These are phyloP conservation scores for Panthera tigris DNA, from an alignment of 2,113 vertebrate species.

Conservation along the genomic window DNA sequence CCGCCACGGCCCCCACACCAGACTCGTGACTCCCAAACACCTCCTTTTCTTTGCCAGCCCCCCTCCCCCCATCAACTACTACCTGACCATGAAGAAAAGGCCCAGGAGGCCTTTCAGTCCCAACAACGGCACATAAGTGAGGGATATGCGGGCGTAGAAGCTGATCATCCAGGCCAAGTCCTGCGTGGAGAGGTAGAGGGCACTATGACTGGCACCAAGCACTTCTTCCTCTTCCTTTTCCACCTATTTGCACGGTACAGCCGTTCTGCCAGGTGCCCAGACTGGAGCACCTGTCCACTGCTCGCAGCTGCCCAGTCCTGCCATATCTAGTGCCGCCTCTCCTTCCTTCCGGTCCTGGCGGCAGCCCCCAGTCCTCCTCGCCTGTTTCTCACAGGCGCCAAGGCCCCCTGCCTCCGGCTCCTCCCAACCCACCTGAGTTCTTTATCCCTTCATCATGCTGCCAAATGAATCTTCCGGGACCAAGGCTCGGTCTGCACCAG, in stretches of 20 bases:
- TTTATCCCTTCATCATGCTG: not conserved
- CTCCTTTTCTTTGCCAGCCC: not conserved
- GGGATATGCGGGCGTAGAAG: conserved; percentile 85
- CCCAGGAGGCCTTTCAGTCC: conserved; percentile 83
- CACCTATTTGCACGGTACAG: accelerated
- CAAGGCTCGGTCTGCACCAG: not conserved
- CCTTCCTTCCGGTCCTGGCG: not conserved
- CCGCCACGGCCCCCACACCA: not conserved
- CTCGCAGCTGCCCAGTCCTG: not conserved
- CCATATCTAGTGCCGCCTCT: not conserved
- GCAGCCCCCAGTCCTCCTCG: not conserved
- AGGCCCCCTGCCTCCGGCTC: not conserved
- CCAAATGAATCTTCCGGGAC: not conserved
- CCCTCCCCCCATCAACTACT: not conserved
- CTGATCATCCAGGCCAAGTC: conserved; percentile 89
- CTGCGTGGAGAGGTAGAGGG: conserved; percentile 56
- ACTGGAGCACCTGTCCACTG: accelerated
- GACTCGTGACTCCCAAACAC: not conserved
- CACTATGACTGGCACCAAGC: accelerated
- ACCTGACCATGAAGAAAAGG: conserved; percentile 87
- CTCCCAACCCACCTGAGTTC: not conserved
- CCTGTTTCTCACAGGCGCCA: not conserved
- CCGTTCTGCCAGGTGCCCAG: accelerated
- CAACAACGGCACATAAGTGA: conserved; percentile 85
- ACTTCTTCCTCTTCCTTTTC: no score